Evolutionary conservation across 1,140 invertebrate genomes (phyloP).

Genomic region (Diorhabda elongata): DNA sequence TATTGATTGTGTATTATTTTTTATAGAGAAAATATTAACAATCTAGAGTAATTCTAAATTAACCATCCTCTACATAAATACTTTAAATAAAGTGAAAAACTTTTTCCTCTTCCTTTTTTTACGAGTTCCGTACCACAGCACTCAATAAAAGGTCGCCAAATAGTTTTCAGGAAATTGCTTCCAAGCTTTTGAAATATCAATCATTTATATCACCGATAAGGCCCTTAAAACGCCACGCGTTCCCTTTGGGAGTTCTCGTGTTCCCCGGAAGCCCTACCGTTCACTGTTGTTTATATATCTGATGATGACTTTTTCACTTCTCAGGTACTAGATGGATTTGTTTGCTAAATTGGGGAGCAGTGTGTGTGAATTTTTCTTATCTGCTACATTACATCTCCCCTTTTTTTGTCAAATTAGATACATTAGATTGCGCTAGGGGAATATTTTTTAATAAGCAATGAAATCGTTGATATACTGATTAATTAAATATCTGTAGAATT

Average conservation of each 20-base stretch:
- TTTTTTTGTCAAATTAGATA: not conserved
- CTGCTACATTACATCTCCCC: constrained; percentile 6
- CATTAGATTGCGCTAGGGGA: too few species aligned
- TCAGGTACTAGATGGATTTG: constrained; percentile 12
- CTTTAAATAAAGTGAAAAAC: too few species aligned
- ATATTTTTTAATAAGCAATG: too few species aligned
- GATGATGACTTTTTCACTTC: constrained; percentile 21
- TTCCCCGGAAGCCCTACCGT: constrained; percentile 11
- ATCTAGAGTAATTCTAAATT: too few species aligned
- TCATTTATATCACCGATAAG: constrained; percentile 18
- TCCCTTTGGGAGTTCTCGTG: constrained; percentile 1
- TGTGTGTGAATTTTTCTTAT: constrained; percentile 19
- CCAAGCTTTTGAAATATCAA: constrained; percentile 15
- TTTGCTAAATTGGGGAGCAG: constrained; percentile 4
- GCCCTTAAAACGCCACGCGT: constrained; percentile 15
- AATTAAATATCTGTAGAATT: too few species aligned
- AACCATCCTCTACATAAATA: too few species aligned
- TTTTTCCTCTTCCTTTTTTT: too few species aligned
- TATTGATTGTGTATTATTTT: too few species aligned
- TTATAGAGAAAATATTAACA: too few species aligned
- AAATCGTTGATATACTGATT: too few species aligned
- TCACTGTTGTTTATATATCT: constrained; percentile 10
- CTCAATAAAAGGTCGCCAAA: constrained; percentile 5
- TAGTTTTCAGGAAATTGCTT: constrained; percentile 18
- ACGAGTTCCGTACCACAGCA: too few species aligned